These are phyloP conservation scores for Pogonocichla stellata DNA, from an alignment of 2,113 vertebrate genomes.

Conservation along the genomic window DNA sequence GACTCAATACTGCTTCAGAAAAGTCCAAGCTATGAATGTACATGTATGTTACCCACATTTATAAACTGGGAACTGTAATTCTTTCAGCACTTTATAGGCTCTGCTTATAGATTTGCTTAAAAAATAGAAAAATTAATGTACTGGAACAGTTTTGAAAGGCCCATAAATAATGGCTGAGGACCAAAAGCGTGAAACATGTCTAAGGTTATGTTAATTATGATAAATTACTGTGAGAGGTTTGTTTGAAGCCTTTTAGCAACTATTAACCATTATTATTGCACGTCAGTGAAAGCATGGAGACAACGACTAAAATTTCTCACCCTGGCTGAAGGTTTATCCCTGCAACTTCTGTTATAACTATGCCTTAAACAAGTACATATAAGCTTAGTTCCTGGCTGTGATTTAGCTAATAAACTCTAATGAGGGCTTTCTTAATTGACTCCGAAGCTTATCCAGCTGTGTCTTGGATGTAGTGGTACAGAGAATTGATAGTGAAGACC, in stretches of 20 bases:
- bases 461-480: neutral
- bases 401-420: neutral
- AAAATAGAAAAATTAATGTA: constrained; percentile 71
- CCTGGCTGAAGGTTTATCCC: neutral
- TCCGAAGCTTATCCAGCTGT: neutral
- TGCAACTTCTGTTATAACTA: neutral
- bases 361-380: neutral
- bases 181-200: constrained; percentile 53
- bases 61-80: neutral
- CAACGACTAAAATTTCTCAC: neutral
- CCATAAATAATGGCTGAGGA: constrained; percentile 59
- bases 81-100: neutral
- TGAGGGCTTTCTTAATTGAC: neutral
- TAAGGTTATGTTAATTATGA: constrained; percentile 70
- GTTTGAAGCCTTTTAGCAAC: constrained; percentile 50
- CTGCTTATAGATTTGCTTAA: constrained; percentile 68
- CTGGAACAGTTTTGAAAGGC: constrained; percentile 66
- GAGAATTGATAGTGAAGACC: neutral
- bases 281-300: neutral
- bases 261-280: constrained; percentile 28
- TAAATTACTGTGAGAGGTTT: constrained; percentile 43
- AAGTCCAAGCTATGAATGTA: neutral
- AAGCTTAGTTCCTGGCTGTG: neutral
- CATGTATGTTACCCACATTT: neutral
- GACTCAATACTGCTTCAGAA: neutral